Evolutionary conservation across 2,888 invertebrate species (phyloP).

Genomic region (Catonia carolina): DNA sequence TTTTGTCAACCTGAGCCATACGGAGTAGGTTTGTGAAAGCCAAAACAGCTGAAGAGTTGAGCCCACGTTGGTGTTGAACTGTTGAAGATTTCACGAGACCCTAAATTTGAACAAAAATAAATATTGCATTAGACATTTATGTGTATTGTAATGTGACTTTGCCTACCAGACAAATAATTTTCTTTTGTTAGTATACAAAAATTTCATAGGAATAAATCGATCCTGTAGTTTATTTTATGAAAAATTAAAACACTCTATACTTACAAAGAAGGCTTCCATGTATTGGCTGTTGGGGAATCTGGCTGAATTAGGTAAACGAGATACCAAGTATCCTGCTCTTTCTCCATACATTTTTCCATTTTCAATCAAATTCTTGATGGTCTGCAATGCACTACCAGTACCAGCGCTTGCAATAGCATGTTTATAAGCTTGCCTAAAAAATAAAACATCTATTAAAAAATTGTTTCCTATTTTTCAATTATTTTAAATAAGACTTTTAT

Average conservation of each 20-base stretch:
- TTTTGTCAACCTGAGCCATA: conserved; percentile 53
- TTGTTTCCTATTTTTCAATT: no score
- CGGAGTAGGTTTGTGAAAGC: conserved; percentile 54
- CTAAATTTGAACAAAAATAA: no score
- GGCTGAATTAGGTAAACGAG: conserved; percentile 48
- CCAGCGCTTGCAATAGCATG: conserved; percentile 50
- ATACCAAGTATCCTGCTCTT: conserved; percentile 55
- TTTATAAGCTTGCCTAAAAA: conserved; percentile 53
- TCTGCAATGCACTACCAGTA: conserved; percentile 58
- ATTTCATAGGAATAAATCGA: no score
- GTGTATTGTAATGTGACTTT: no score
- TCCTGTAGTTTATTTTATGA: no score
- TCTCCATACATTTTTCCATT: conserved; percentile 47
- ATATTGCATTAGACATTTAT: no score
- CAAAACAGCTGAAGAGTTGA: conserved; percentile 54
- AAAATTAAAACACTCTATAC: no score
- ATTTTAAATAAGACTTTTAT: no score
- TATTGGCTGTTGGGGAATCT: conserved; percentile 58
- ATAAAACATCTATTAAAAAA: background rate
- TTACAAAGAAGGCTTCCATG: conserved; percentile 53
- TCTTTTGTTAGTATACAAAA: no score
- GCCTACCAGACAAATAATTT: no score
- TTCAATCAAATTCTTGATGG: conserved; percentile 55
- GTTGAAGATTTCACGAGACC: conserved; percentile 49
- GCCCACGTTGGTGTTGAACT: conserved; percentile 46